Evolutionary conservation across 2,797 vertebrate species (phyloP).

Genomic region (Lutjanus campechanus): DNA sequence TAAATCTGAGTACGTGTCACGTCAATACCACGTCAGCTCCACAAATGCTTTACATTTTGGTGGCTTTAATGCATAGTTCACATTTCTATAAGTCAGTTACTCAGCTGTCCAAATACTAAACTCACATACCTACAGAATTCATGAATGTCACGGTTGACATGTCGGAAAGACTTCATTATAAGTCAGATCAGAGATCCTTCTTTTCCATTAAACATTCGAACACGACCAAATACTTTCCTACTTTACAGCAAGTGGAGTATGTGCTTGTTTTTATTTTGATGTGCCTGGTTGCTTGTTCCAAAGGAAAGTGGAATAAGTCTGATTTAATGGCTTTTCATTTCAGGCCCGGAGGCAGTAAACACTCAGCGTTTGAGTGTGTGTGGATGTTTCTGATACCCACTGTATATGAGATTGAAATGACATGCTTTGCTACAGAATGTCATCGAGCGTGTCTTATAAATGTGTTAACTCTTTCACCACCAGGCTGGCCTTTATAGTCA

Average conservation of each 20-base stretch:
- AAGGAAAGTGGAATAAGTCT: slow-evolving; percentile 28
- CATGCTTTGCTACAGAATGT: slow-evolving; percentile 27
- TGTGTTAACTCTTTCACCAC: slow-evolving; percentile 33
- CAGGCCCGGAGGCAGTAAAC: slow-evolving; percentile 45
- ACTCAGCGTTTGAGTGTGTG: slow-evolving; percentile 20
- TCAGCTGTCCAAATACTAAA: background rate
- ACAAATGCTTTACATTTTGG: background rate
- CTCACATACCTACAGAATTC: background rate
- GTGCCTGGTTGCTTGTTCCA: slow-evolving; percentile 21
- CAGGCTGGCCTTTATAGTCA: background rate
- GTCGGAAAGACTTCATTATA: background rate
- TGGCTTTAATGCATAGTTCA: background rate
- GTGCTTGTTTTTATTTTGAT: slow-evolving; percentile 7
- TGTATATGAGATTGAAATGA: slow-evolving; percentile 33
- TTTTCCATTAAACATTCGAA: slow-evolving; percentile 17
- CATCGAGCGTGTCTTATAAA: slow-evolving; percentile 13
- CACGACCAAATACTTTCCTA: background rate
- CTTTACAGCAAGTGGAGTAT: background rate
- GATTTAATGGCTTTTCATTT: slow-evolving; percentile 55
- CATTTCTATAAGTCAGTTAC: background rate
- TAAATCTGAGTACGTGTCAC: no score
- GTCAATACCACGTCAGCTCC: no score
- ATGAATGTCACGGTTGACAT: background rate
- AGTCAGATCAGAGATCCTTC: background rate
- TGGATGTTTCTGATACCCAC: slow-evolving; percentile 31